A percentile compares a stretch with the other conserved stretches of the same genome.
Conservation (phyloP, 1,140 invertebrate species). For the Drosophila asahinai region DNA sequence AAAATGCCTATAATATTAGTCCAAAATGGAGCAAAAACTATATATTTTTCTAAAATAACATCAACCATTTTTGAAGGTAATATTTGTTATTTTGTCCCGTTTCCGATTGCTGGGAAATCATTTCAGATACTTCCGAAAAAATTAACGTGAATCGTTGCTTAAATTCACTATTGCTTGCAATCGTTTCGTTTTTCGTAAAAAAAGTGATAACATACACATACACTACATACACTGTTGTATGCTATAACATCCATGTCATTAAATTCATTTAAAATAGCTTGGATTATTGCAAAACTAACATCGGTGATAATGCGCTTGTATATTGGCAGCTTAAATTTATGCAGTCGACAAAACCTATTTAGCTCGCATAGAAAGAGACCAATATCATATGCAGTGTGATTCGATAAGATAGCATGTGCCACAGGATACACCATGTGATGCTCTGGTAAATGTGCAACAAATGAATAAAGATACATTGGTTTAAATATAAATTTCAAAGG, state of each 20-base stretch:
- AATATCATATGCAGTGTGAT: background rate
- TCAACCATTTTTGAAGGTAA: background rate
- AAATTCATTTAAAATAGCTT: background rate
- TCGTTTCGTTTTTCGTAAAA: background rate
- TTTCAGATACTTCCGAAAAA: background rate
- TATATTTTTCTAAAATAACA: slow-evolving; percentile 16
- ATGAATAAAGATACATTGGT: background rate
- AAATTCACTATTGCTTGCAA: background rate
- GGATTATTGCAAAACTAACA: background rate
- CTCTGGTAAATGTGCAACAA: background rate
- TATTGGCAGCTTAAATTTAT: slow-evolving; percentile 2
- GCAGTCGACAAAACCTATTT: background rate
- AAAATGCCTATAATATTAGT: slow-evolving; percentile 15
- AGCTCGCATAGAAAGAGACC: background rate
- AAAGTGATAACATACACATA: background rate
- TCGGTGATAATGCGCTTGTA: slow-evolving; percentile 6
- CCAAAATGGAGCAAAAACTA: slow-evolving; percentile 7
- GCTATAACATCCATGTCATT: background rate
- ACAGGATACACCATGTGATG: background rate
- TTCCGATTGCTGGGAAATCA: background rate
- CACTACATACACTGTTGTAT: background rate
- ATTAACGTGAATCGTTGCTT: background rate
- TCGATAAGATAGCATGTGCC: background rate
- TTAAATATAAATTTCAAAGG: background rate
- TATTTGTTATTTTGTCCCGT: background rate